Percentiles rank a stretch among this genome's conserved stretches.
These are phyloP conservation scores for Bubalus kerabau DNA, from an alignment of 2,113 vertebrate species.

Conservation along the genomic window DNA sequence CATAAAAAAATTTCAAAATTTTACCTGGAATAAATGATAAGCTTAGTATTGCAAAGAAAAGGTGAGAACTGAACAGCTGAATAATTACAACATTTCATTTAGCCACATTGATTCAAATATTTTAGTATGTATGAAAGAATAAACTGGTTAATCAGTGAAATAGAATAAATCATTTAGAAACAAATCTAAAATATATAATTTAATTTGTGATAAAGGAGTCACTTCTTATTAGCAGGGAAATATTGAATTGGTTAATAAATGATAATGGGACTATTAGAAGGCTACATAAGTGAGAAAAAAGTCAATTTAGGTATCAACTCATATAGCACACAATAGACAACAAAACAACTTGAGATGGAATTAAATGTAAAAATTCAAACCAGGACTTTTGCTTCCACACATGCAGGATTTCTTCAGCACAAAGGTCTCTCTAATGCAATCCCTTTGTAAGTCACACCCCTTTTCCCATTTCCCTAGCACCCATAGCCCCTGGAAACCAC, in stretches of 20 bases:
- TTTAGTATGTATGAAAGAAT: not conserved
- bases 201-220: not conserved
- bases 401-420: not conserved
- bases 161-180: not conserved
- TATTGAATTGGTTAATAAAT: not conserved
- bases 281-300: not conserved
- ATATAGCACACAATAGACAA: not conserved
- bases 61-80: not conserved
- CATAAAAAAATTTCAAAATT: not conserved
- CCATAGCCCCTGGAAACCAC: not conserved
- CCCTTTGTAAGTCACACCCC: too few species aligned
- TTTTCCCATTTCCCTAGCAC: not conserved
- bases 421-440: not conserved
- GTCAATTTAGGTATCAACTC: not conserved
- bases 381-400: not conserved
- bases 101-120: not conserved
- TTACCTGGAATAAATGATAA: not conserved
- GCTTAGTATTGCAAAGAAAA: not conserved
- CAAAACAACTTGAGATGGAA: not conserved
- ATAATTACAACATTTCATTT: not conserved
- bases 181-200: not conserved
- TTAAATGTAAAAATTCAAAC: not conserved
- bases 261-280: not conserved
- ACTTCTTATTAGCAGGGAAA: not conserved
- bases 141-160: not conserved